Percentiles rank a stretch among this genome's conserved stretches.
phyloP scores from a whole-genome alignment of 2,797 vertebrate genomes.

The Hirundo rustica region DNA sequence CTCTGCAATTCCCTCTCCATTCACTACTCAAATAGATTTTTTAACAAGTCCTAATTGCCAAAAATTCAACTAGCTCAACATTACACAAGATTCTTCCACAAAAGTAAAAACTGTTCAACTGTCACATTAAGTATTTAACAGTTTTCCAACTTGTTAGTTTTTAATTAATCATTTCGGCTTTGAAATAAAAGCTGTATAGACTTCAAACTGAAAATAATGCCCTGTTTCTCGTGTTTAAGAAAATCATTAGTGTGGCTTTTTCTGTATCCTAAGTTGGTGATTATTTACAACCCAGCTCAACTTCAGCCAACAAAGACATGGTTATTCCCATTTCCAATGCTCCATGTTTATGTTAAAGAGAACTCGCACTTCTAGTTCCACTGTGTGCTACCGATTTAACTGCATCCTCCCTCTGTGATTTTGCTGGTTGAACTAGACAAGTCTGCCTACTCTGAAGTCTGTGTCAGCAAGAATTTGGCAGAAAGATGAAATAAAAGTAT shows the following conservation, averaged over 20 bases:
- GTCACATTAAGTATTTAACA: neutral
- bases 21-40: neutral
- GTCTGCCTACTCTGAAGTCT: conserved; percentile 13
- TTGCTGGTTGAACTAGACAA: conserved; percentile 26
- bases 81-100: neutral
- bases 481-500: conserved; percentile 31
- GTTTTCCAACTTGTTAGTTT: neutral
- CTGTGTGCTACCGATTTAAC: neutral
- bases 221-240: neutral
- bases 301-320: neutral
- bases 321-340: neutral
- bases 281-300: neutral
- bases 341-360: neutral
- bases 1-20: neutral
- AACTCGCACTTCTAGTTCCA: conserved; percentile 47
- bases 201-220: neutral
- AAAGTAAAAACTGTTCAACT: neutral
- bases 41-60: neutral
- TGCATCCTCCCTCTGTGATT: neutral
- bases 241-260: neutral
- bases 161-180: neutral
- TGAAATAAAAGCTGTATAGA: neutral
- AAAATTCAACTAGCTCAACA: neutral
- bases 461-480: conserved; percentile 38
- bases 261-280: neutral